A percentile compares a stretch with the other conserved stretches of the same genome.
These are phyloP conservation scores for Theristus sp. DNA, from an alignment of 2,888 invertebrate genomes.

Conservation along the genomic window DNA sequence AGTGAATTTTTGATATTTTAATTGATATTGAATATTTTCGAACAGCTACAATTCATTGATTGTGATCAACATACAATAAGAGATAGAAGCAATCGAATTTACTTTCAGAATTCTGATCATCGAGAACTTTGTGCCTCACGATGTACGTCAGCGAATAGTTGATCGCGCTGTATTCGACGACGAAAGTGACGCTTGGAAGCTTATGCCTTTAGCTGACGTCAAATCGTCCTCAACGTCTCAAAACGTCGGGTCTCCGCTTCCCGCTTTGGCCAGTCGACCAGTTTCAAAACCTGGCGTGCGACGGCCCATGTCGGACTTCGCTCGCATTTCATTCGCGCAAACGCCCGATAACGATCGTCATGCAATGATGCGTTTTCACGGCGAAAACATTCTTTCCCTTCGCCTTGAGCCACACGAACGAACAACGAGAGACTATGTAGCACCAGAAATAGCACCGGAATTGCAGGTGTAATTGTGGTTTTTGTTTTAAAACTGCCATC, in stretches of 20 bases:
- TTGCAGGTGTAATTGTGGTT: constrained; percentile 49
- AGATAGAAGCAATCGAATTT: too few species aligned
- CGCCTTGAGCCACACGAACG: constrained; percentile 54
- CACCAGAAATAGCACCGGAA: constrained; percentile 50
- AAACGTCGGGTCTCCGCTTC: too few species aligned
- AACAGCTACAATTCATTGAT: too few species aligned
- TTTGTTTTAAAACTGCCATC: too few species aligned
- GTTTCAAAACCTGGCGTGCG: constrained; percentile 1
- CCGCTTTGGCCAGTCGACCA: constrained; percentile 11
- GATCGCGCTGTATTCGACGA: constrained; percentile 59
- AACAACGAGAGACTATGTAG: constrained; percentile 55
- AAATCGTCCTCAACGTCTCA: too few species aligned
- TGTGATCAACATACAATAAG: too few species aligned
- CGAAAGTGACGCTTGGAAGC: constrained; percentile 56
- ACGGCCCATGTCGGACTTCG: neutral
- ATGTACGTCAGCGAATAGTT: constrained; percentile 37
- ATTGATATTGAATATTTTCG: too few species aligned
- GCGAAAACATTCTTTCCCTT: constrained; percentile 54
- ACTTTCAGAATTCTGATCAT: constrained; percentile 47
- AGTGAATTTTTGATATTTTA: constrained; percentile 38
- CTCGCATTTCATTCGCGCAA: neutral
- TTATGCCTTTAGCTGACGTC: neutral
- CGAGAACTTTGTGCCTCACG: constrained; percentile 64
- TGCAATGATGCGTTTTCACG: constrained; percentile 23
- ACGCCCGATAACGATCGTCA: neutral